Conservation (phyloP, 2,797 vertebrate genomes). For the Chromis chromis region DNA sequence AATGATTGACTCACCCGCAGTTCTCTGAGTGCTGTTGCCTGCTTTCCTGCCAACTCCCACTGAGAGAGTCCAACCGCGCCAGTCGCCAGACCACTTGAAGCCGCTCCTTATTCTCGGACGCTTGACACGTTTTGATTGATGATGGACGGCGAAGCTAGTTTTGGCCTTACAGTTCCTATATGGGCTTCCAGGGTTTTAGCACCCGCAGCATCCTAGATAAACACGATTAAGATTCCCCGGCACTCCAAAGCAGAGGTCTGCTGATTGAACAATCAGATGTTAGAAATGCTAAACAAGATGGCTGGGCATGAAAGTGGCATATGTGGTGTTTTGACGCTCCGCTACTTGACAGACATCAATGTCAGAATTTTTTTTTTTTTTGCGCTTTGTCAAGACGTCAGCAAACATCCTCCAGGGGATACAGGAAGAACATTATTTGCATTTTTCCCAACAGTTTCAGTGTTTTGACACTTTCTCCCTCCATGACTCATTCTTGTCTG, state of each 20-base stretch:
- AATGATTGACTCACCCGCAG: slow-evolving; percentile 52
- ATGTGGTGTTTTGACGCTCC: slow-evolving; percentile 75
- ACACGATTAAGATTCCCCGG: slow-evolving; percentile 70
- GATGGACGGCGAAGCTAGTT: slow-evolving; percentile 31
- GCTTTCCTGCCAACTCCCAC: slow-evolving; percentile 52
- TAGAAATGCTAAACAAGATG: slow-evolving; percentile 71
- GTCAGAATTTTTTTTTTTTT: slow-evolving; percentile 86
- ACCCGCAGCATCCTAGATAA: slow-evolving; percentile 45
- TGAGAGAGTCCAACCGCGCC: slow-evolving; percentile 48
- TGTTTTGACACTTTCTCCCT: slow-evolving; percentile 91
- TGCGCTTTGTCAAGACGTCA: slow-evolving; percentile 90
- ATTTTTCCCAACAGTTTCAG: slow-evolving; percentile 88
- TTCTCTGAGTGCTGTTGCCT: slow-evolving; percentile 45
- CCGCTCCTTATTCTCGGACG: slow-evolving; percentile 57
- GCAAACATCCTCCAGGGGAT: slow-evolving; percentile 88
- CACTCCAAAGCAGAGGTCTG: slow-evolving; percentile 58
- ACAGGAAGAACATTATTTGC: slow-evolving; percentile 89
- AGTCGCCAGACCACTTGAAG: slow-evolving; percentile 61
- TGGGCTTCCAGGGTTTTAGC: slow-evolving; percentile 37
- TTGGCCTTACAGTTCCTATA: slow-evolving; percentile 50
- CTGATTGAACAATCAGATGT: slow-evolving; percentile 76
- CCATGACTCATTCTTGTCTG: slow-evolving; percentile 84
- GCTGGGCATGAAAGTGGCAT: slow-evolving; percentile 70
- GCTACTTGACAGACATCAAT: slow-evolving; percentile 92
- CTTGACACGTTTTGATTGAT: slow-evolving; percentile 74